These are phyloP conservation scores for Syritta pipiens DNA, from an alignment of 2,888 invertebrate species.

Conservation along the genomic window DNA sequence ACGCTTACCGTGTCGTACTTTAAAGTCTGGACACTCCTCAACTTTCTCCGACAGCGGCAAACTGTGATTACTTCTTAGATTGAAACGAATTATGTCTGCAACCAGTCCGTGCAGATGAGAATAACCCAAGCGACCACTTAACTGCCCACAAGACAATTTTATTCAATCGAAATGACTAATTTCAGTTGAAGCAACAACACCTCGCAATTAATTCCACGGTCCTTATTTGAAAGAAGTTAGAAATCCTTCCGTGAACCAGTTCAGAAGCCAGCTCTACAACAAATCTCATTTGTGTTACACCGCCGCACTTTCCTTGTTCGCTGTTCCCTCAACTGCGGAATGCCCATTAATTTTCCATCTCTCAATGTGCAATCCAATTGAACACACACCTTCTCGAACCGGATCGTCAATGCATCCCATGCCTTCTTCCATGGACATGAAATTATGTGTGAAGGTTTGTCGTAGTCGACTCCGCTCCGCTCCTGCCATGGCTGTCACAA, in stretches of 20 bases:
- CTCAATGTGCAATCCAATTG: not conserved
- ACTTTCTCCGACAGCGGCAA: too few relatives aligned
- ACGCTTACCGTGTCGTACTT: too few relatives aligned
- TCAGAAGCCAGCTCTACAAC: not conserved
- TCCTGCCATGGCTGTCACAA: constrained; percentile 1
- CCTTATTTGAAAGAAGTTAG: too few relatives aligned
- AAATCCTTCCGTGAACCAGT: not conserved
- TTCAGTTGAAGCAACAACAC: too few relatives aligned
- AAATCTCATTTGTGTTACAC: constrained; percentile 1
- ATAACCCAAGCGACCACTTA: too few relatives aligned
- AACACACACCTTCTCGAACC: not conserved
- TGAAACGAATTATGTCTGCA: too few relatives aligned
- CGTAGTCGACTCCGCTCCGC: constrained; percentile 13
- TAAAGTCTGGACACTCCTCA: too few relatives aligned
- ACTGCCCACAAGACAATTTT: too few relatives aligned
- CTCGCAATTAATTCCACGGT: too few relatives aligned
- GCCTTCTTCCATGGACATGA: not conserved
- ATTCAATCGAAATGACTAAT: too few relatives aligned
- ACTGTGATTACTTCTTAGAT: too few relatives aligned
- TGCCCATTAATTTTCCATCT: constrained; percentile 8
- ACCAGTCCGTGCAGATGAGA: too few relatives aligned
- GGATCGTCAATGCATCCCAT: not conserved
- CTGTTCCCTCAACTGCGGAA: not conserved
- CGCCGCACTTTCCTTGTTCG: constrained; percentile 1
- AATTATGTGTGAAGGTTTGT: not conserved